Conservation (phyloP, 2,888 invertebrate species). For the Tinea semifulvella region DNA sequence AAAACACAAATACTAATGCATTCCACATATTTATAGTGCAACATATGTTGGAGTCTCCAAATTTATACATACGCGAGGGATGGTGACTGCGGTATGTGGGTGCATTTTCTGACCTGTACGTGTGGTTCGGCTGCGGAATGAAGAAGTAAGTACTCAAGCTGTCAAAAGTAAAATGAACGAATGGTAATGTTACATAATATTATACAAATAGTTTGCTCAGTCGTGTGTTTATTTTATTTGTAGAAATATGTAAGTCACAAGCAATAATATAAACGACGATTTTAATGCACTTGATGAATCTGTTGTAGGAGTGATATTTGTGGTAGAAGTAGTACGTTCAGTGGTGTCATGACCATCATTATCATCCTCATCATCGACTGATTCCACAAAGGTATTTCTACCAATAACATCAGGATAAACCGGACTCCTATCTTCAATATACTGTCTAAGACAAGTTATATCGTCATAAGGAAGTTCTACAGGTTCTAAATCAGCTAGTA, state of each 20-base stretch:
- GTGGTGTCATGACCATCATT: not conserved
- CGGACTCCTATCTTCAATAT: slow-evolving; percentile 65
- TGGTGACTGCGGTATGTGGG: too few relatives aligned
- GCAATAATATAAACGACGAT: not conserved
- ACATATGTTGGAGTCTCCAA: too few relatives aligned
- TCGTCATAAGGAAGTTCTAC: slow-evolving; percentile 42
- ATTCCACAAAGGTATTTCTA: not conserved
- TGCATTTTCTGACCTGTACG: too few relatives aligned
- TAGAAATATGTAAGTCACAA: not conserved
- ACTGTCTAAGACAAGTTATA: slow-evolving; percentile 52
- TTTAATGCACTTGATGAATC: not conserved
- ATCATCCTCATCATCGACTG: not conserved
- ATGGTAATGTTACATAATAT: too few relatives aligned
- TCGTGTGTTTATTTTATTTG: not conserved
- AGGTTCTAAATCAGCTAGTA: slow-evolving; percentile 72
- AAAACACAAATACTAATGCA: too few relatives aligned
- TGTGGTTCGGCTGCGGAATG: too few relatives aligned
- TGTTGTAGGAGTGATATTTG: not conserved
- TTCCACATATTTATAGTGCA: too few relatives aligned
- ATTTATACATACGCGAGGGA: too few relatives aligned
- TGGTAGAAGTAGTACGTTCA: too few relatives aligned
- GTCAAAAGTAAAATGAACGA: too few relatives aligned
- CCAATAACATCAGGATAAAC: slow-evolving; percentile 73
- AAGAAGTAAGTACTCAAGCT: too few relatives aligned
- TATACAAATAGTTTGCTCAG: too few relatives aligned